Evolutionary conservation across 2,888 invertebrate species (phyloP), one percentile per base, ranked within the genome.

Genomic region (Neoscelio sp.): DNA sequence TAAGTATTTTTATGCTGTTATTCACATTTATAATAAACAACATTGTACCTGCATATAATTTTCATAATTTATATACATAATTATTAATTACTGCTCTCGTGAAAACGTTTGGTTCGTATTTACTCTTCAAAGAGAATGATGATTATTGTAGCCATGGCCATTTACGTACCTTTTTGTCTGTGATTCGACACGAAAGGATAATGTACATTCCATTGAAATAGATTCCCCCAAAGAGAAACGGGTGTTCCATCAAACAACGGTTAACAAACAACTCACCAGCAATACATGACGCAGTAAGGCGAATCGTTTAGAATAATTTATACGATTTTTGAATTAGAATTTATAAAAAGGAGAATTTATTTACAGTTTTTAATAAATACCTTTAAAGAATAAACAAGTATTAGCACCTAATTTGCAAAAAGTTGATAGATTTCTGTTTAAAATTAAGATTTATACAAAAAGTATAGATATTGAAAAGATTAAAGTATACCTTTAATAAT

Each of bases 101-200:
- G 60, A 75, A 48, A 65, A 60, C 18, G 48, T 56, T 62, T 65
- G 65, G 54, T 73, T 73, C 44, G 3, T 62, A 30, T 26, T 60
- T 42, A 60, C 0, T 56, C n/a, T 62, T 68, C 10, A 68, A 58
- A 65, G 15, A 48, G 68, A 85, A 86, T 89, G 89, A 90, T 89
- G 89, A 90, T 89, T 87, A 85, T 80, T 88, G 89, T 86, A 89
- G 89, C 89, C 90, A 90, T 89, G 90, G 89, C 87, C 83, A 76
- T 86, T 85, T 88, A 88, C 86, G 84, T 87, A 87, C 87, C 87
- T 87, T 86, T 8, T 64, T 58, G 50, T 56, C 33, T 65, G 64
- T 62, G 58, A 62, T 64, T 54, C 44, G 71, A 60, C 56, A 76
- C 62, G 30, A 76, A 76, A 80, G 44, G 42, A 70, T 70, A 81